A percentile compares a stretch with the other conserved stretches of the same genome.
Evolutionary conservation across 2,888 invertebrate species (phyloP).

Genomic region (Oscheius sp.): DNA sequence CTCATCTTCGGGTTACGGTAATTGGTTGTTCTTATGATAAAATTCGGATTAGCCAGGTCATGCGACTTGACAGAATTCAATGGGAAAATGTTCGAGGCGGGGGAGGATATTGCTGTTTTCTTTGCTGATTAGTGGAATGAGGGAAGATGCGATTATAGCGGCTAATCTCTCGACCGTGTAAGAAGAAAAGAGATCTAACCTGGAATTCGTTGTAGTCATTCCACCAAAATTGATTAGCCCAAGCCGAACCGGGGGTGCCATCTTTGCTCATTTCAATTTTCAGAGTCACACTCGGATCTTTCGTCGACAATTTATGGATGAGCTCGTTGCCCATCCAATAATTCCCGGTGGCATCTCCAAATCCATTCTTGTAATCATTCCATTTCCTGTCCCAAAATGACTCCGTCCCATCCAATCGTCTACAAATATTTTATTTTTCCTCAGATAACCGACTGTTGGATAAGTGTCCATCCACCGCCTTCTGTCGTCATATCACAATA

Average conservation of each 20-base stretch:
- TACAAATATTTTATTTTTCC: constrained; percentile 45
- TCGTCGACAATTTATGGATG: constrained; percentile 51
- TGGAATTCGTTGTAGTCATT: constrained; percentile 45
- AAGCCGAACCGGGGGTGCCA: constrained; percentile 53
- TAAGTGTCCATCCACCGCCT: constrained; percentile 55
- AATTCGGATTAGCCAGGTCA: too few species aligned
- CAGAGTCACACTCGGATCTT: constrained; percentile 42
- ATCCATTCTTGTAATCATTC: constrained; percentile 62
- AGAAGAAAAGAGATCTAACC: constrained; percentile 18
- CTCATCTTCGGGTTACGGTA: too few species aligned
- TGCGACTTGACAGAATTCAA: too few species aligned
- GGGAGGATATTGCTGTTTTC: too few species aligned
- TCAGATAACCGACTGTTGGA: constrained; percentile 42
- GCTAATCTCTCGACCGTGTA: neutral
- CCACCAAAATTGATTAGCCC: constrained; percentile 53
- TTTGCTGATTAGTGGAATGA: too few species aligned
- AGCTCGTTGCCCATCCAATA: constrained; percentile 66
- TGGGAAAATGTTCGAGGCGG: too few species aligned
- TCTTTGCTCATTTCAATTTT: constrained; percentile 64
- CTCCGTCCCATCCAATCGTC: constrained; percentile 47
- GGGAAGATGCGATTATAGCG: too few species aligned
- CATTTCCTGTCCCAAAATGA: constrained; percentile 63
- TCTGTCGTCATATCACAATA: constrained; percentile 50
- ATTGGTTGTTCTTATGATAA: too few species aligned
- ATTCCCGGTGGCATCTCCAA: constrained; percentile 48